Conservation (phyloP, 2,888 invertebrate species). For the Ametastegia equiseti region DNA sequence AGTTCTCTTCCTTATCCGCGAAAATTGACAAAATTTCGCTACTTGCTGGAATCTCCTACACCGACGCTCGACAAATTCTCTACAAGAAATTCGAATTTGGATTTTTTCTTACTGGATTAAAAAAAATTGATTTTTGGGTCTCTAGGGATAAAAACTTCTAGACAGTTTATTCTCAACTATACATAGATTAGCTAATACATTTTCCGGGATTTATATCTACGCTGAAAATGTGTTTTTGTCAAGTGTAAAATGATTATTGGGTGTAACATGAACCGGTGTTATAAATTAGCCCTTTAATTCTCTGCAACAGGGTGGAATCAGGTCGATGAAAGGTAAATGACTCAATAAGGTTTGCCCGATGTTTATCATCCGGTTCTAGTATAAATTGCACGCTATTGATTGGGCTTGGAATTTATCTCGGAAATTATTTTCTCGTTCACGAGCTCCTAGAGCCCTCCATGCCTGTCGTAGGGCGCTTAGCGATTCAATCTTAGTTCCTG, state of each 20-base stretch:
- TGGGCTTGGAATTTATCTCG: not conserved
- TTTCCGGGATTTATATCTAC: no score
- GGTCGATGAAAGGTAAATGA: slow-evolving; percentile 21
- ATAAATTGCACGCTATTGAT: not conserved
- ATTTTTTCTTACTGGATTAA: not conserved
- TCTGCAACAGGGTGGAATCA: slow-evolving; percentile 3
- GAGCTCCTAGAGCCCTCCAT: no score
- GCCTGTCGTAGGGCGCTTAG: no score
- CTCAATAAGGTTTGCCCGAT: not conserved
- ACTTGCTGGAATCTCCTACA: not conserved
- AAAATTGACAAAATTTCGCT: not conserved
- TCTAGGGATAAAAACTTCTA: not conserved
- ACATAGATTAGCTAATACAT: not conserved
- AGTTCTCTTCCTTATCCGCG: slow-evolving; percentile 16
- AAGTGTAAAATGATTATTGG: not conserved
- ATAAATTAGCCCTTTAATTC: not conserved
- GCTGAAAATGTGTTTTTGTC: not conserved
- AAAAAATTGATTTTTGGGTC: no score
- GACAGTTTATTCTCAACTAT: not conserved
- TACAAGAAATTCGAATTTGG: not conserved
- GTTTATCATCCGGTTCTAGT: not conserved
- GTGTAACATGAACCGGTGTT: not conserved
- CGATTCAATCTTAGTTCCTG: no score
- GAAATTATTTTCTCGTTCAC: not conserved
- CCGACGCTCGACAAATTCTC: not conserved